Base-by-base conservation (phyloP, 2,888 invertebrate genomes). In the Trichogramma dendrolimi region DNA sequence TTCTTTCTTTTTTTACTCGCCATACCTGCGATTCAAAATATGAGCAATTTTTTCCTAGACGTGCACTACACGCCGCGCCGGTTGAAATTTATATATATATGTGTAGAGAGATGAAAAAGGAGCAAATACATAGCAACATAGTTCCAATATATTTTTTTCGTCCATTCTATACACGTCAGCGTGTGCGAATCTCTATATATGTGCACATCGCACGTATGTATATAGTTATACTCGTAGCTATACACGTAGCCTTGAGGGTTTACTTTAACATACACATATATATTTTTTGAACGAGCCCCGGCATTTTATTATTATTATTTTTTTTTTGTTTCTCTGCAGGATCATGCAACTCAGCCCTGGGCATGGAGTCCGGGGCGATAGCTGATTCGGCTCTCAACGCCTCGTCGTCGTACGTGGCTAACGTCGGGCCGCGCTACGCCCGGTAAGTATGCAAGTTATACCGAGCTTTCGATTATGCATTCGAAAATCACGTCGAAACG, bases 341-440 rank as follows among this genome's bases (percentile, higher is more conserved):
- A 69, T 79, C 81, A 71, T 87, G 87, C 77, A 83, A 83, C 73
- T 80, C 80, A 68, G 80, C 87, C 40, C 81, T 90, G 66, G 90
- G 90, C 60, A 88, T 90, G 88, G 87, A 89, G 78, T 85, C 87
- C 42, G 87, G 87, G 51, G 82, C 79, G 59, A 88, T 90, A 73
- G 83, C 84, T 67, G 87, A 89, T 78, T 81, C 83, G 55, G 85
- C 87, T 69, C 85, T 90, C 73, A 84, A 84, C 11, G 89, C 89
- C 58, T 87, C 87, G 70, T 88, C 88, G 27, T 86, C 87, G 52
- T 89, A 88, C 74, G 88, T 88, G 69, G 81, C 84, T 60, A 85
- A 85, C 71, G 87, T 87, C 58, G 89, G 89, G 53, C 87, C 89
- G 10, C 82, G 84, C 71, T 85, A 86, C 73, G 88, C 87, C 73